Evolutionary conservation across 2,113 vertebrate genomes (phyloP), one percentile per base, ranked within the genome.

Genomic region (Ceyx margarethae): DNA sequence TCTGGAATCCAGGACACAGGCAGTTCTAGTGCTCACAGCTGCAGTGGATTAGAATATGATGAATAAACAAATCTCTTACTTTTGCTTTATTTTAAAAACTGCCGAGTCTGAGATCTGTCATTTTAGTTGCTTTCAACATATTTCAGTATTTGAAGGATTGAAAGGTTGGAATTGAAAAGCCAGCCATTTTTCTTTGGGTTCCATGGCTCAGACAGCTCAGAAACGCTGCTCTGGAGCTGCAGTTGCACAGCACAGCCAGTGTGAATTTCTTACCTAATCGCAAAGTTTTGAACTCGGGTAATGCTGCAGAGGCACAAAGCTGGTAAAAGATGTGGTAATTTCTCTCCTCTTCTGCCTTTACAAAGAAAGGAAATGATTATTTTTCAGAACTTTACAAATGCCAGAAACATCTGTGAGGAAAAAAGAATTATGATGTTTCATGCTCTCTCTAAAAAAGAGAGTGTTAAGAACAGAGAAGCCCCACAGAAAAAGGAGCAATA

Each of bases 301-400:
- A 95, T 74, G 98, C 97, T 85, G 98, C 97, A 73, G 99, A 99
- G 86, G 99, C 99, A 98, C 99, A 99, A 68, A 99, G 98, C 90
- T 99, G 99, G 96, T 99, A 99, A 97, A 99, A 99, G 96, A 99
- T 98, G 86, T 99, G 99, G 92, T 99, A 99, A 97, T 99, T 99
- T 97, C 99, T 98, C 96, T 99, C 99, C 46, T 99, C 99, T 77
- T 99, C 99, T 77, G 99, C 99, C 99, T 99, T 97, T 95, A 96
- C 96, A 94, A 96, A 97, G 81, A 96, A 94, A 97, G 89, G 21
- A 81, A 67, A 92, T 68, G n/a, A 92, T 96, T 96, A 72, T 91
- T 94, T 96, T 95, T 92, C 13, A 92, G 29, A 61, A 86, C 91
- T 72, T 90, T 67, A 92, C 68, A 89, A 69, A 23, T 43, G 35